Conservation (phyloP, 2,113 vertebrate genomes). For the Labeo catla region DNA sequence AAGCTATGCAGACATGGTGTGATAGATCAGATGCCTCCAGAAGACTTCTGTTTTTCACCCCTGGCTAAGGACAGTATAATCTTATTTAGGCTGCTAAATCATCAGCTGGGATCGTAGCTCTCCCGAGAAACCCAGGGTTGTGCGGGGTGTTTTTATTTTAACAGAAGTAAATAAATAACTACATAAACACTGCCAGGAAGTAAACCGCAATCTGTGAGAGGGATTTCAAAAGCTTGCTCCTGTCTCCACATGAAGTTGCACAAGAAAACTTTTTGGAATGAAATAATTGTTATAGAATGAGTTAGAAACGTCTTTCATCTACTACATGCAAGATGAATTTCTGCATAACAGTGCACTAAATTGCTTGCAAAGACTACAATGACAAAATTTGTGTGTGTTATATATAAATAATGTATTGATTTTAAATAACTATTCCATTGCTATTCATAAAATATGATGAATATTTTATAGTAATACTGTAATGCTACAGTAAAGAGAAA, state of each 20-base stretch:
- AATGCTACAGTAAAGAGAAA: background rate
- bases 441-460: background rate
- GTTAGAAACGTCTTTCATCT: background rate
- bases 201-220: conserved; percentile 46
- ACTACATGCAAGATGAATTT: background rate
- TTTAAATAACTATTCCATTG: background rate
- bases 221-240: conserved; percentile 58
- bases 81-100: conserved; percentile 78
- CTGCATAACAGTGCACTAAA: background rate
- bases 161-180: conserved; percentile 21
- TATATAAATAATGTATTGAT: background rate
- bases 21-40: conserved; percentile 76
- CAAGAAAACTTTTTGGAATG: conserved; percentile 32
- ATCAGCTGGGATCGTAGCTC: conserved; percentile 75
- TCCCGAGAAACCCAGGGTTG: conserved; percentile 71
- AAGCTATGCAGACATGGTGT: conserved; percentile 67
- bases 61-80: conserved; percentile 75
- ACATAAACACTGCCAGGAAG: conserved; percentile 4
- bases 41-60: conserved; percentile 74
- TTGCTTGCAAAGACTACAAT: conserved; percentile 1
- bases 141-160: conserved; percentile 59
- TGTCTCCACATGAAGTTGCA: conserved; percentile 57
- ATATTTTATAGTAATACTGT: background rate
- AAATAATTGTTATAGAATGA: background rate
- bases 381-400: background rate